These are phyloP conservation scores for Aptenodytes forsteri DNA, from an alignment of 2,113 vertebrate genomes.

Conservation along the genomic window DNA sequence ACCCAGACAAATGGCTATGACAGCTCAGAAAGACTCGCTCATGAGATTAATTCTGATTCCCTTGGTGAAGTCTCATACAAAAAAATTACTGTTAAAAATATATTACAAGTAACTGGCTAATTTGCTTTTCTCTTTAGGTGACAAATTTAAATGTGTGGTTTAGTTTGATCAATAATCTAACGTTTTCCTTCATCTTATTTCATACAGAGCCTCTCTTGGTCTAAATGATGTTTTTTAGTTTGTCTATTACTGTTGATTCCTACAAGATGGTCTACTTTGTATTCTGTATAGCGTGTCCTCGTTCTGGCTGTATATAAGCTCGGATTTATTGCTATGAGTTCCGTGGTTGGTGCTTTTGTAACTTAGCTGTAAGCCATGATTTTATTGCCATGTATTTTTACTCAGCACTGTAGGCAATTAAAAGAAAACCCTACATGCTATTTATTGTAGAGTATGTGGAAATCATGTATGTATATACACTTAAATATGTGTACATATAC, in stretches of 20 bases:
- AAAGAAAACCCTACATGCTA: conserved; percentile 57
- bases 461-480: conserved; percentile 75
- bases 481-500: conserved; percentile 72
- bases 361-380: conserved; percentile 73
- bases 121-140: conserved; percentile 20
- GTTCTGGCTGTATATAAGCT: conserved; percentile 69
- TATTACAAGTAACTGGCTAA: not conserved
- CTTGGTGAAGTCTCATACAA: not conserved
- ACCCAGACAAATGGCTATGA: not conserved
- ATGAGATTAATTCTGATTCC: not conserved
- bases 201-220: not conserved
- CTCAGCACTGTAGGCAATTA: conserved; percentile 69
- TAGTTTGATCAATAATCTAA: conserved; percentile 8
- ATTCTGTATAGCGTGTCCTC: conserved; percentile 67
- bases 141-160: conserved; percentile 20
- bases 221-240: conserved; percentile 35
- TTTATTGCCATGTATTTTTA: conserved; percentile 75
- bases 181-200: not conserved
- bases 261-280: conserved; percentile 58
- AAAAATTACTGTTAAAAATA: not conserved
- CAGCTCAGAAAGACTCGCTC: not conserved
- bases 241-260: conserved; percentile 25
- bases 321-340: conserved; percentile 67
- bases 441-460: conserved; percentile 75
- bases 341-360: conserved; percentile 70